Base-by-base conservation (phyloP, 2,888 invertebrate genomes). In the Salpingus planirostris region DNA sequence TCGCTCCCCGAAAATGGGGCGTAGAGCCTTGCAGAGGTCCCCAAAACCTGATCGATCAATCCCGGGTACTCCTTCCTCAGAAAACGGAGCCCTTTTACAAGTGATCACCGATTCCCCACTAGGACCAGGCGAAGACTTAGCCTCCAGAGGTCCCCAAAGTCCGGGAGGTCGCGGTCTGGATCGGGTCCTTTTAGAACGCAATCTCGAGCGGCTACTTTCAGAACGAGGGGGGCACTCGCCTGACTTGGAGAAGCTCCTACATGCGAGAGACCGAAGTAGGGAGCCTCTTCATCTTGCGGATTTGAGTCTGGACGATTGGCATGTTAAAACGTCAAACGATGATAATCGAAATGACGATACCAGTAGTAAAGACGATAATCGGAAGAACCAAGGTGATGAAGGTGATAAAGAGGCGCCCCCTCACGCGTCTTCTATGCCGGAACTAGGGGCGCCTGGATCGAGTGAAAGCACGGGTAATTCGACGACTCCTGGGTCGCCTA, bases 101-200 rank as follows among this genome's bases (percentile, higher is more conserved):
- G 43, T 44, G n/a, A 13, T 15, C 15, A 15, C 15, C 6, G 37
- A 37, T 11, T 7, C 26, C 14, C 39, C 46, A 15, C 32, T 42
- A 25, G n/a, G n/a, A n/a, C 38, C 43, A 21, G 39, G 37, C 11
- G 46, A 53, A 7, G 59, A 59, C 30, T 37, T 49, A 6, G 35
- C 49, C 3, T 27, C 38, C 1, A 34, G 50, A 33, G 35, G 46
- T 1, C 46, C 51, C 3, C 54, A 49, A 34, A 54, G 52, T 37
- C 56, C 59, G 1, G 52, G 53, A n/a, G 55, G 64, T 54, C 68
- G 59, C 54, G 70, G 80, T 45, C 55, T 83, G 51, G 79, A 84
- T 55, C 68, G 82, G 53, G 76, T 79, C 1, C 66, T 79, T 27
- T 67, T 78, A 4, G 81, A 81, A 52, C 69, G 78, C 47, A 81